Percentiles rank a stretch among this genome's conserved stretches.
These are phyloP conservation scores for Acridotheres tristis DNA, from an alignment of 2,797 vertebrate genomes.

Conservation along the genomic window DNA sequence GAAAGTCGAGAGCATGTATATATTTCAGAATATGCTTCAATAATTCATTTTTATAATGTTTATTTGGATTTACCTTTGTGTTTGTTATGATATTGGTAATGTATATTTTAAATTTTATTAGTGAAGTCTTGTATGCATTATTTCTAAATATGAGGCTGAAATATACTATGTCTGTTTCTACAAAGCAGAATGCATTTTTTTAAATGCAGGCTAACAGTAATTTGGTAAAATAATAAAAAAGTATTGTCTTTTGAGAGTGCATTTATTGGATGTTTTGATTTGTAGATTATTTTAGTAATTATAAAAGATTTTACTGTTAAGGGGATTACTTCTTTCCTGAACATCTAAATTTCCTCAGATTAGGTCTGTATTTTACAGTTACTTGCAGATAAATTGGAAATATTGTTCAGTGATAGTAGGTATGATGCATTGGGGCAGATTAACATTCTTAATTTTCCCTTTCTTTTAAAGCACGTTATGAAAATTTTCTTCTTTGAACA, in stretches of 20 bases:
- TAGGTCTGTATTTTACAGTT: neutral
- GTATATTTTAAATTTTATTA: slow-evolving; percentile 44
- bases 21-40: slow-evolving; percentile 41
- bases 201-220: neutral
- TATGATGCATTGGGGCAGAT: neutral
- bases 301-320: neutral
- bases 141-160: slow-evolving; percentile 16
- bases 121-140: neutral
- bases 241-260: neutral
- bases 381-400: neutral
- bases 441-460: neutral
- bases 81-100: neutral
- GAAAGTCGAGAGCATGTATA: slow-evolving; percentile 17
- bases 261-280: neutral
- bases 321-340: neutral
- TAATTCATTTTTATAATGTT: slow-evolving; percentile 55
- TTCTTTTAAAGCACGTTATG: neutral
- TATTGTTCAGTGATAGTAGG: neutral
- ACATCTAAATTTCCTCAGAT: neutral
- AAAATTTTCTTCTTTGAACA: neutral
- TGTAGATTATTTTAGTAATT: neutral
- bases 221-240: neutral
- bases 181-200: neutral
- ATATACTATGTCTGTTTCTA: neutral
- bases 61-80: slow-evolving; percentile 52